Conservation (phyloP, 2,797 vertebrate genomes). For the Gymnoscopelus microlampas region DNA sequence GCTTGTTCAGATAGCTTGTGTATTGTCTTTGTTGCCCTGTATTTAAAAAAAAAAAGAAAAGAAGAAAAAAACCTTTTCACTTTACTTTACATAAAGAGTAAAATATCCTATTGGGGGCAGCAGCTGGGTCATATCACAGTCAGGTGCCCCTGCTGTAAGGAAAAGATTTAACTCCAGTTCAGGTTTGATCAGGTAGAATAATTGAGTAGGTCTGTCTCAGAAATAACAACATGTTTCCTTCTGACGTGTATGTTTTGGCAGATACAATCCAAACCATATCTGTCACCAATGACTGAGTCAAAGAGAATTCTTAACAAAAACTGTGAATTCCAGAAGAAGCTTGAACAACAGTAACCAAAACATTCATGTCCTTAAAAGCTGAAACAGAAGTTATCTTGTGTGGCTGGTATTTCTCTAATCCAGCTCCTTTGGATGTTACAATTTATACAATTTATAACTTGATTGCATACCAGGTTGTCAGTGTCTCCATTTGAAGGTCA, state of each 20-base stretch:
- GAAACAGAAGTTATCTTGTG: background rate
- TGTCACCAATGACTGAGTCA: slow-evolving; percentile 4
- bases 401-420: slow-evolving; percentile 28
- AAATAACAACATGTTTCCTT: background rate
- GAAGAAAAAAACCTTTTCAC: too few relatives aligned
- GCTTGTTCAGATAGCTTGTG: too few relatives aligned
- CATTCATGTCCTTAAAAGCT: slow-evolving; percentile 24
- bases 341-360: background rate
- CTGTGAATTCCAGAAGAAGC: background rate
- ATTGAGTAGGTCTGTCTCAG: slow-evolving; percentile 21
- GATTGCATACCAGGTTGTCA: slow-evolving; percentile 47
- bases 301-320: background rate
- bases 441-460: slow-evolving; percentile 38
- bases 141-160: slow-evolving; percentile 1
- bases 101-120: slow-evolving; percentile 4
- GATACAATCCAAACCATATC: slow-evolving; percentile 5
- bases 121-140: slow-evolving; percentile 17
- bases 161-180: slow-evolving; percentile 14
- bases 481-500: slow-evolving; percentile 48
- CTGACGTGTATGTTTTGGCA: slow-evolving; percentile 17
- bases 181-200: slow-evolving; percentile 28
- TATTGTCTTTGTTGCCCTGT: too few relatives aligned
- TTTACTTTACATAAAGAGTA: slow-evolving; percentile 5
- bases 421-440: slow-evolving; percentile 33
- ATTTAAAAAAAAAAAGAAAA: too few relatives aligned